Base-by-base conservation (phyloP, 2,797 vertebrate species). In the Emys orbicularis region DNA sequence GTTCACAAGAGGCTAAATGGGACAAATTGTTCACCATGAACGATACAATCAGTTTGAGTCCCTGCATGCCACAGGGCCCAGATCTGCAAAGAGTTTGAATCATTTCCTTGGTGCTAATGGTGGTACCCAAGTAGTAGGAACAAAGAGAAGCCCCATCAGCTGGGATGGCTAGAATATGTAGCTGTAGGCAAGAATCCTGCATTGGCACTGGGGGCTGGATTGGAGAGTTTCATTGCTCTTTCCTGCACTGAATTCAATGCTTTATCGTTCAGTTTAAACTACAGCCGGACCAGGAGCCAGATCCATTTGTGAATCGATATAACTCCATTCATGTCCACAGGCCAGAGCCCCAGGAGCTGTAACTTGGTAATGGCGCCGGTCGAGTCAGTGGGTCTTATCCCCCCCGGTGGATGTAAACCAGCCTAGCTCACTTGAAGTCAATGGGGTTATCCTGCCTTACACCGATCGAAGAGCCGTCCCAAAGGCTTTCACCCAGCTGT, bases 41-140 rank as follows among this genome's bases (percentile, higher is more conserved):
- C 83, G 87, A 87, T 81, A 89, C 91, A 54, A 3, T n/a, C 53
- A 23, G 19, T 79, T 21, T 84, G 85, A 83, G 87, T 93, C 94
- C 61, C 72, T 87, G 81, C 21, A 34, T 31, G 74, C 87, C n/a
- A 41, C 2, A 50, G 93, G 81, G 8, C 37, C 27, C 50, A 81
- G 54, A 53, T 80, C 54, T 79, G 68, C 37, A 79, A 50, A 80
- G 29, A 74, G 53, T 79, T 87, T 56, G 87, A 79, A 54, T 50
- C 23, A 90, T 90, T 41, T 87, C 59, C 61, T 84, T 86, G 94
- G 89, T 93, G 81, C 89, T 53, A 84, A 83, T 59, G n/a, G 47
- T 47, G 16, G 54, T 10, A 13, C 23, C 44, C 12, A 5, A 47
- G 44, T 8, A 16, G 25, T 47, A 47, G 44, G 44, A 47, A 41